These are phyloP conservation scores for Synergus gifuensis DNA, from an alignment of 2,888 invertebrate genomes.

Conservation along the genomic window DNA sequence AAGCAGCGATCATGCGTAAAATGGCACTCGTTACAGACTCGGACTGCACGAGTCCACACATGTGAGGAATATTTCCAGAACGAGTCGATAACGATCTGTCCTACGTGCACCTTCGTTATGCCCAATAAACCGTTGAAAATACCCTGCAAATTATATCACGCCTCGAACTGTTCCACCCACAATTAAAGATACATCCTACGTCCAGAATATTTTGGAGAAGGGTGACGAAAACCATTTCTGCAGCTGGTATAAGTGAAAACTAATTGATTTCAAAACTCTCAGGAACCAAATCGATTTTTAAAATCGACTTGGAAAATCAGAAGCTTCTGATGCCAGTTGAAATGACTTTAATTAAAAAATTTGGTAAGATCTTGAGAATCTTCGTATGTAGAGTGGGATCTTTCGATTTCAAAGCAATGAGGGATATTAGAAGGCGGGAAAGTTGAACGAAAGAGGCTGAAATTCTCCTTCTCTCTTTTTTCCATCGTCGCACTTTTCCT, in stretches of 20 bases:
- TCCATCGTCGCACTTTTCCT: slow-evolving; percentile 47
- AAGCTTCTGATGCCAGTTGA: background rate
- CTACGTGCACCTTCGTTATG: slow-evolving; percentile 61
- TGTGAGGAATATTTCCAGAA: slow-evolving; percentile 61
- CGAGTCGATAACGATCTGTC: slow-evolving; percentile 62
- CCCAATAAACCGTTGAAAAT: slow-evolving; percentile 58
- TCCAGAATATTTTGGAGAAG: background rate
- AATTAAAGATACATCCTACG: background rate
- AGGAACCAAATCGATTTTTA: too few species aligned
- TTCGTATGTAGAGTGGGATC: slow-evolving; percentile 45
- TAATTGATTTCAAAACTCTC: background rate
- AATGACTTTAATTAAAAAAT: slow-evolving; percentile 7
- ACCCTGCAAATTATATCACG: slow-evolving; percentile 61
- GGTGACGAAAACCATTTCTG: background rate
- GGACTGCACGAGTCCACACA: slow-evolving; percentile 51
- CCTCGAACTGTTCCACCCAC: background rate
- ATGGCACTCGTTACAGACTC: slow-evolving; percentile 58
- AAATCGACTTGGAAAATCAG: too few species aligned
- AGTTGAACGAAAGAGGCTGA: slow-evolving; percentile 47
- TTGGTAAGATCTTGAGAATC: background rate
- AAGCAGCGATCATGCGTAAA: slow-evolving; percentile 61
- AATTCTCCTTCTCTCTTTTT: slow-evolving; percentile 53
- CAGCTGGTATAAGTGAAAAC: too few species aligned
- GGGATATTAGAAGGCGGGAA: slow-evolving; percentile 48
- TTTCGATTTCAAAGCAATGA: slow-evolving; percentile 57